phyloP scores from a whole-genome alignment of 53 echinoderm and acorn worm species.

The Glandiceps talaboti region DNA sequence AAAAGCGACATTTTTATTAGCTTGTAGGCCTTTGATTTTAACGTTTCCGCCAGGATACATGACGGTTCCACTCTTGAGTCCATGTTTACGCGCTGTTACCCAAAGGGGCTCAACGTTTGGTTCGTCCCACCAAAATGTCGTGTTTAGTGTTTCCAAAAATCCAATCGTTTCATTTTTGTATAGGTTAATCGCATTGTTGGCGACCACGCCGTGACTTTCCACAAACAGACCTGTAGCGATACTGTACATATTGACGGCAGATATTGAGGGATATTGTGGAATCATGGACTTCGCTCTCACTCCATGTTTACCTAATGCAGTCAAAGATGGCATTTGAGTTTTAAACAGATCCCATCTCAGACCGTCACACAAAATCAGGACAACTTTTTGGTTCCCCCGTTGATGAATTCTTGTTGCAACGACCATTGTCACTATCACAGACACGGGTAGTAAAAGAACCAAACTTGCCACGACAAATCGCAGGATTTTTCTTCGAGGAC shows the following conservation, averaged over 20 bases:
- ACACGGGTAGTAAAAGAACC: too few relatives aligned
- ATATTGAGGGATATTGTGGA: conserved; percentile 18
- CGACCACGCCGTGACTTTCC: conserved; percentile 50
- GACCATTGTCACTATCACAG: background rate
- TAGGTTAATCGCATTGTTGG: conserved; percentile 39
- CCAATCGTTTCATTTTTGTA: conserved; percentile 24
- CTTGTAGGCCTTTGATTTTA: conserved; percentile 52
- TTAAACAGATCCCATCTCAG: conserved; percentile 55
- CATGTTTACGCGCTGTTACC: conserved; percentile 79
- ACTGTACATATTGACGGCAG: conserved; percentile 30
- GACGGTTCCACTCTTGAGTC: conserved; percentile 47
- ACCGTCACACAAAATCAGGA: conserved; percentile 33
- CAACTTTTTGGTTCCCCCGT: conserved; percentile 22
- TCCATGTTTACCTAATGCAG: conserved; percentile 26
- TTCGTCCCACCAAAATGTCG: conserved; percentile 54
- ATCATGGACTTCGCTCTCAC: conserved; percentile 48
- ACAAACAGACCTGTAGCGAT: conserved; percentile 49
- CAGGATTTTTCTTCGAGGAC: too few relatives aligned
- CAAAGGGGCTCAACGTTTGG: conserved; percentile 60
- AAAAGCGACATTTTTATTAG: conserved; percentile 38
- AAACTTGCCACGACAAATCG: too few relatives aligned
- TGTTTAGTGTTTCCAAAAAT: conserved; percentile 46
- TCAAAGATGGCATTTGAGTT: conserved; percentile 27
- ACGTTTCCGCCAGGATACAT: conserved; percentile 80
- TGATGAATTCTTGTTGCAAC: background rate